Evolutionary conservation across 2,888 invertebrate genomes (phyloP), one percentile per base, ranked within the genome.

Genomic region (Alsophila aescularia): DNA sequence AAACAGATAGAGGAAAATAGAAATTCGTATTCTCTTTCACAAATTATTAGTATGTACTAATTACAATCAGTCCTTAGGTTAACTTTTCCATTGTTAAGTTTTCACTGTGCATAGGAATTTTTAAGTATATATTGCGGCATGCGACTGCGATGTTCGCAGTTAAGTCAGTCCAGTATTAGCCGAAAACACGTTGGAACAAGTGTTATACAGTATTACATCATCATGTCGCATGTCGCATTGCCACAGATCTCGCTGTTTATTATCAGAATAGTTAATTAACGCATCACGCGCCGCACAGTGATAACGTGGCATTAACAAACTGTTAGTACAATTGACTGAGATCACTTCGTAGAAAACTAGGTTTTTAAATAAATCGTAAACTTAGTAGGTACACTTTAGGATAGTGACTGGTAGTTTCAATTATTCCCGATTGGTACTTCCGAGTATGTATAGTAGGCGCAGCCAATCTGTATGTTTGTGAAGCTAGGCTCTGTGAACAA

Each of bases 261-360:
- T n/a, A n/a, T n/a, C n/a, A n/a, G 21, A 5, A 21, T 5, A 21
- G 6, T 5, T 5, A 21, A 21, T 21, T 3, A 21, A 21, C 2
- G 9, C 7, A 4, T 6, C 7, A 27, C 7, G 9, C 2, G 7
- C 2, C 27, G 29, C 29, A 29, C 29, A 29, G 29, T 29, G 52
- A 69, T 70, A 69, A 69, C 62, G 60, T 60, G 62, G 68, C 58
- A 45, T 56, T 56, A 58, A 43, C 62, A 62, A 57, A 58, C 42
- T 58, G 66, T 70, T 72, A 73, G 72, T 73, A 72, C 65, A 73
- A 72, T 72, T 69, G 69, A 77, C 74, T 75, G 79, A 80, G 79
- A 80, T 80, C 79, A 79, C 72, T 74, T 73, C 67, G 29, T 56
- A 65, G 45, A 67, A 62, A 56, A 47, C 34, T 58, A 68, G 50